Percentiles rank a stretch among this genome's conserved stretches.
Evolutionary conservation across 2,113 vertebrate genomes (phyloP).

Genomic region (Lontra canadensis): DNA sequence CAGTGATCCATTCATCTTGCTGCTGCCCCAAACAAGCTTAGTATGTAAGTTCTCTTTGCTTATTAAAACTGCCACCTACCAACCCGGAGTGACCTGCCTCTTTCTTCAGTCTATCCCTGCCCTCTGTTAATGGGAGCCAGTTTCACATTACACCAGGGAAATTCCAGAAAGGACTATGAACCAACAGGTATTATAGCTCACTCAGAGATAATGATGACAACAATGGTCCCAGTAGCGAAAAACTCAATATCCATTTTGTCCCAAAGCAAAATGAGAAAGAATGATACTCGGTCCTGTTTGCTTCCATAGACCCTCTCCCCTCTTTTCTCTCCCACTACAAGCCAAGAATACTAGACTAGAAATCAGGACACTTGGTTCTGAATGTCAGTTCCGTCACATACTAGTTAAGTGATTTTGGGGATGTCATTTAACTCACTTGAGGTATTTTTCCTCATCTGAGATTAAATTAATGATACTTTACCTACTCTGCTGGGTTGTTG

Average conservation of each 20-base stretch:
- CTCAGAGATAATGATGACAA: constrained; percentile 9
- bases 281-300: background rate
- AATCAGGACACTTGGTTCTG: background rate
- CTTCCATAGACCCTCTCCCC: background rate
- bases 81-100: background rate
- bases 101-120: background rate
- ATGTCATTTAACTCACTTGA: constrained; percentile 46
- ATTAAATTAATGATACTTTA: constrained; percentile 40
- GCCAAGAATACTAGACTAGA: background rate
- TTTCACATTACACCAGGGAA: background rate
- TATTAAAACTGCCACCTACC: background rate
- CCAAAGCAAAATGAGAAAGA: constrained; percentile 53
- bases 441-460: constrained; percentile 45
- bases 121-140: background rate
- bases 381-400: constrained; percentile 9
- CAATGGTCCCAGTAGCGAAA: background rate
- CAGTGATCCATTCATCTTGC: background rate
- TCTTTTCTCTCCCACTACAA: background rate
- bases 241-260: background rate
- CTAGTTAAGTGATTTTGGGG: constrained; percentile 10
- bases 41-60: background rate
- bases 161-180: background rate
- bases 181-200: background rate
- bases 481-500: background rate
- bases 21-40: background rate